phyloP scores from a whole-genome alignment of 64 coral and sea anemone species.

The Acropora tenuis region DNA sequence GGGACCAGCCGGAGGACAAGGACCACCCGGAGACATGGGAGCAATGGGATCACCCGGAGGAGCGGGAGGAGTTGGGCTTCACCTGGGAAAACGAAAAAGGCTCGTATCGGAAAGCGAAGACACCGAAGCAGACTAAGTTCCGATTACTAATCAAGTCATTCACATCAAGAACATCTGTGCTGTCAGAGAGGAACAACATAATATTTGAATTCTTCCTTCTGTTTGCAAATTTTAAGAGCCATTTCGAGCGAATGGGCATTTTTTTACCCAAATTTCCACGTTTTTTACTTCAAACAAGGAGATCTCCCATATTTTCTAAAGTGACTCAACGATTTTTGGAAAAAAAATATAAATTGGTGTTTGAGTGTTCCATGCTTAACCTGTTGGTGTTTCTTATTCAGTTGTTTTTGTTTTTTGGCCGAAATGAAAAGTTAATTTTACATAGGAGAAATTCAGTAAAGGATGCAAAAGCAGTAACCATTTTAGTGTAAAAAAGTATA shows the following conservation, averaged over 20 bases:
- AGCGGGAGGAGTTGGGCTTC: conserved; percentile 48
- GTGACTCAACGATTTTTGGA: background rate
- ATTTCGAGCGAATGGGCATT: background rate
- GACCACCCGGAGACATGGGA: conserved; percentile 86
- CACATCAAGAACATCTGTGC: background rate
- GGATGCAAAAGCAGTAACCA: background rate
- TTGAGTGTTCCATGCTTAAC: background rate
- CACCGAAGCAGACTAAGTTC: background rate
- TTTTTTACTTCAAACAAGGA: conserved; percentile 2
- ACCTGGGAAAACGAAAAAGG: conserved; percentile 48
- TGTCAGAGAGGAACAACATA: background rate
- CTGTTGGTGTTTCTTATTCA: background rate
- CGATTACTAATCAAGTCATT: background rate
- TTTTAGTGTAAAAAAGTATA: background rate
- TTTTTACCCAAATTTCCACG: background rate
- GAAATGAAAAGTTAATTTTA: background rate
- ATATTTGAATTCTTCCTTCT: background rate
- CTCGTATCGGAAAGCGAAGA: background rate
- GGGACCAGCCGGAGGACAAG: conserved; percentile 77
- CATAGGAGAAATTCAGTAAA: background rate
- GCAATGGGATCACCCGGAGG: conserved; percentile 52
- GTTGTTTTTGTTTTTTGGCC: background rate
- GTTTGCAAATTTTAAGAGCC: background rate
- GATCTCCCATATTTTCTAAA: background rate
- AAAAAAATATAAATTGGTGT: background rate